Evolutionary conservation across 2,888 invertebrate species (phyloP), one percentile per base, ranked within the genome.

Genomic region (Ectobius pallidus): DNA sequence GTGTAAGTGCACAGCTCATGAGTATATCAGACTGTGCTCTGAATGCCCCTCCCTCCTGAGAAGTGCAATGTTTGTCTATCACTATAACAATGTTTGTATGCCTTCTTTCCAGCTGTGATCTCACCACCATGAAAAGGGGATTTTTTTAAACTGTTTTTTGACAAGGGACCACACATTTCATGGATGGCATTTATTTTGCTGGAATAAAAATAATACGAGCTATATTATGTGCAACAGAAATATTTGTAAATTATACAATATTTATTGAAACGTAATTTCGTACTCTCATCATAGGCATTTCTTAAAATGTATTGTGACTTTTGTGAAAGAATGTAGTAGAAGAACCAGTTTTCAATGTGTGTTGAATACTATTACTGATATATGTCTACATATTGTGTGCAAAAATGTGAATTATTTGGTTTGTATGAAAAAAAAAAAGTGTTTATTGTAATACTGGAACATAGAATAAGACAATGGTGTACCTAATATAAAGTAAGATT

Each of bases 161-260:
- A 73, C 73, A 73, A 25, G 74, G 75, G 75, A 74, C 75, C 75
- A 75, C 72, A 72, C 39, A 52, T 74, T 74, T 74, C 70, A 62
- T 69, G 44, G 49, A 42, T 69, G 71, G 34, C 69, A 42, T 73
- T 70, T 74, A 73, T 70, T 70, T 70, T 70, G 70, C 70, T 70
- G 70, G 61, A 70, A 70, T 14, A 39, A 52, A 52, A n/a, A n/a
- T n/a, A 25, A 63, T 63, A 42, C 42, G 63, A 42, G 63, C 63
- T 63, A 39, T 63, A 39, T 44, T 65, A 27, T 46, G 65, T 65
- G 65, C 25, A 65, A n/a, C n/a, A 46, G 44, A 27, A 44, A 18
- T 65, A 30, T 63, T 63, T 65, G 65, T 65, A 65, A 46, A 27
- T 16, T 46, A 46, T 65, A 46, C 44, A 34, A 34, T 34, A 27